Conservation (phyloP, 1,140 invertebrate genomes). For the Bradynema listronoti region DNA sequence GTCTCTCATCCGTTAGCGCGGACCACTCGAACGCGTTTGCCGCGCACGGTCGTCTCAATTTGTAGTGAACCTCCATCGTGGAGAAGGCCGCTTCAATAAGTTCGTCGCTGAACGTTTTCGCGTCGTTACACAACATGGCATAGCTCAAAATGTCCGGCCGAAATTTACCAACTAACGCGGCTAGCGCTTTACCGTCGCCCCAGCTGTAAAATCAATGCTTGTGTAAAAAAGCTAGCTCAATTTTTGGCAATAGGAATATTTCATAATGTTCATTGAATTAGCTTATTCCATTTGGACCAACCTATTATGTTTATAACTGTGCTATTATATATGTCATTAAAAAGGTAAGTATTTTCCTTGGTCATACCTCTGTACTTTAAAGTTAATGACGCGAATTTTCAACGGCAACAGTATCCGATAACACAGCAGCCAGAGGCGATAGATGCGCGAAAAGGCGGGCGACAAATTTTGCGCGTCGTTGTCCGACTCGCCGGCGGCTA, state of each 20-base stretch:
- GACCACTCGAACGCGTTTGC: no score
- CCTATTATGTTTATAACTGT: not conserved
- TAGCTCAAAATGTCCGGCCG: slow-evolving; percentile 31
- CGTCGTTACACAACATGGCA: no score
- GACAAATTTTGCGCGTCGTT: not conserved
- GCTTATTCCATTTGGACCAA: not conserved
- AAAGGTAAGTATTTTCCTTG: slow-evolving; percentile 1
- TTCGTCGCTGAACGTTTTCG: no score
- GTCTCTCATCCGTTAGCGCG: no score
- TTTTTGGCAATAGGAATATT: not conserved
- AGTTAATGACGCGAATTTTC: slow-evolving; percentile 30
- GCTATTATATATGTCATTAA: slow-evolving; percentile 4
- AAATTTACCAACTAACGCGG: slow-evolving; percentile 41
- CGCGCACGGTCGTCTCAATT: no score
- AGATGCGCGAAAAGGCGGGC: slow-evolving; percentile 11
- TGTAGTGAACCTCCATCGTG: no score
- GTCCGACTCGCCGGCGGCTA: not conserved
- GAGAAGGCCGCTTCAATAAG: no score
- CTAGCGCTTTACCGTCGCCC: slow-evolving; percentile 39
- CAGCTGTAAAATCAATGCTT: slow-evolving; percentile 36
- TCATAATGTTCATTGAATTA: not conserved
- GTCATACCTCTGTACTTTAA: slow-evolving; percentile 27
- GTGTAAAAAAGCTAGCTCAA: not conserved
- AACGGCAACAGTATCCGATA: slow-evolving; percentile 23
- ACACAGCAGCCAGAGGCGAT: slow-evolving; percentile 27